Base-by-base conservation (phyloP, 2,888 invertebrate genomes). In the Aphodius granarius region DNA sequence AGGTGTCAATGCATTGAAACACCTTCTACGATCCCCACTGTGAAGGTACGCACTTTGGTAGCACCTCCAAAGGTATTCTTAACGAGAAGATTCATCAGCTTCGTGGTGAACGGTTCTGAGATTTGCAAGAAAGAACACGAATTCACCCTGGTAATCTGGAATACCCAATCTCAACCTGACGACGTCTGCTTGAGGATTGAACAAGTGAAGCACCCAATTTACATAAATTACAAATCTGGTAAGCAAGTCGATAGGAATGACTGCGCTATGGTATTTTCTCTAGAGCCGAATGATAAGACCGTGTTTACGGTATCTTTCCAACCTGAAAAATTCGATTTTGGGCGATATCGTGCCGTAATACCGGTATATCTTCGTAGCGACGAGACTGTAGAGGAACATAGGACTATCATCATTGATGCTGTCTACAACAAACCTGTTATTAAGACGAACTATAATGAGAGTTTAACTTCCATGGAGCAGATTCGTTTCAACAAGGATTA, bases 151-250 rank as follows among this genome's bases (percentile, higher is more conserved):
- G 21, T 5, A 19, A 66, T 66, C 21, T 3, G 21, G 20, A 66
- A 66, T 19, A 66, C 17, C 3, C 66, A 66, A 18, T 18, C 20
- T 0, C n/a, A 17, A 17, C n/a, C 5, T 13, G 66, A 66, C 2
- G 66, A 18, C 21, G 21, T 66, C n/a, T 66, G 66, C 21, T 21
- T 66, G n/a, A 66, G 66, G 21, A 66, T 66, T 4, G 66, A 66
- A 21, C 19, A 66, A 21, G 19, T 66, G 19, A 66, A 66, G 21
- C 15, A 66, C 9, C 66, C 66, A 6, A 21, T 66, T 66, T 66
- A 19, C 19, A 66, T 66, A 21, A 19, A 3, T n/a, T 66, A 66
- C 21, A 15, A 19, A 66, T 66, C 66, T 19, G 66, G 66, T 19
- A 21, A n/a, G 19, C 19, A 66, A 19, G 20, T 66, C 4, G 15